These are phyloP conservation scores for Slavum lentiscoides DNA, from an alignment of 2,888 invertebrate species.

Conservation along the genomic window DNA sequence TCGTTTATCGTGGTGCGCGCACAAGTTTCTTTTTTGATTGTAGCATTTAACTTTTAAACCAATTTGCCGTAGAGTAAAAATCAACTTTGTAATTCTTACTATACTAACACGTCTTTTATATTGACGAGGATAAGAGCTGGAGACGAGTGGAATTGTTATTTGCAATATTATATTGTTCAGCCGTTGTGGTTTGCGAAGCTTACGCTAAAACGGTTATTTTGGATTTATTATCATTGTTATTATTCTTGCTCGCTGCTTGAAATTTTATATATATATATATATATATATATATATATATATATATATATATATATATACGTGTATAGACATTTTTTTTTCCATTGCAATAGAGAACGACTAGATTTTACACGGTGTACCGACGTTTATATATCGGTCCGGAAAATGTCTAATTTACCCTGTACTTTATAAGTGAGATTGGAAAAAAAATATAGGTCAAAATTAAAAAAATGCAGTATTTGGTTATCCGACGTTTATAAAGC, in stretches of 20 bases:
- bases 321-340: too few species aligned
- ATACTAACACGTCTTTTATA: background rate
- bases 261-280: background rate
- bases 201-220: constrained; percentile 2
- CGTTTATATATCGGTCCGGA: too few species aligned
- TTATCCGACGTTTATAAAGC: too few species aligned
- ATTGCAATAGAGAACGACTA: too few species aligned
- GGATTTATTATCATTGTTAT: constrained; percentile 25
- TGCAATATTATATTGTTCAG: constrained; percentile 47
- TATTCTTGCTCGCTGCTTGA: background rate
- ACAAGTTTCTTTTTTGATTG: constrained; percentile 47
- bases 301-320: too few species aligned
- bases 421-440: too few species aligned
- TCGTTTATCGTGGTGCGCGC: constrained; percentile 39
- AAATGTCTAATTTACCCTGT: too few species aligned
- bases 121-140: background rate
- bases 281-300: too few species aligned
- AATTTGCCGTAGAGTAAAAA: constrained; percentile 44
- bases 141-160: constrained; percentile 37
- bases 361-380: too few species aligned
- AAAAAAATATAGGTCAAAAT: too few species aligned
- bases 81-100: constrained; percentile 46
- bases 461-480: too few species aligned
- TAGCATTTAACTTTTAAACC: constrained; percentile 48
- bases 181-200: constrained; percentile 15